Conservation (phyloP, 2,888 invertebrate genomes). For the Pollenia angustigena region DNA sequence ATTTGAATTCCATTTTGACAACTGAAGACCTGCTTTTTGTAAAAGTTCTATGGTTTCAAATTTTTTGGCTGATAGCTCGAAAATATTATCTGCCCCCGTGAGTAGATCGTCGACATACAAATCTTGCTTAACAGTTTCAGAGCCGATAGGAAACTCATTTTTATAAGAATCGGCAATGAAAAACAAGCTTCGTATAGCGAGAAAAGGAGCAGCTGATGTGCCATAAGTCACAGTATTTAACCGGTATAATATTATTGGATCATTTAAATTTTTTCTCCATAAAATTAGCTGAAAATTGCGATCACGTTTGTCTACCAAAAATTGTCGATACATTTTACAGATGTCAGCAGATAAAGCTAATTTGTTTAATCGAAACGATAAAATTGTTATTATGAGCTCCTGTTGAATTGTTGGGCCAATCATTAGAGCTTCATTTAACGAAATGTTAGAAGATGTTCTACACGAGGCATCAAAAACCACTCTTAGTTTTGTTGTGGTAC, state of each 20-base stretch:
- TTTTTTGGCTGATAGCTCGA: neutral
- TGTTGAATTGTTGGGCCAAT: constrained; percentile 68
- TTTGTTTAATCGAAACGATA: constrained; percentile 55
- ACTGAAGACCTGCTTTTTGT: constrained; percentile 16
- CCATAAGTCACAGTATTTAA: constrained; percentile 38
- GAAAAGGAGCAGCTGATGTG: constrained; percentile 53
- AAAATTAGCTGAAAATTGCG: constrained; percentile 55
- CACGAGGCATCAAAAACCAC: constrained; percentile 60
- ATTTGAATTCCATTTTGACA: constrained; percentile 47
- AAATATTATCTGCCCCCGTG: constrained; percentile 15
- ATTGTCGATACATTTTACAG: constrained; percentile 58
- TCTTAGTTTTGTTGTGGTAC: constrained; percentile 52
- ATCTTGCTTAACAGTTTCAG: constrained; percentile 6
- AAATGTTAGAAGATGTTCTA: constrained; percentile 56
- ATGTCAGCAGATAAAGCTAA: constrained; percentile 54
- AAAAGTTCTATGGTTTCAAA: constrained; percentile 6
- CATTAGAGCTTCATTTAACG: constrained; percentile 68
- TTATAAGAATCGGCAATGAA: constrained; percentile 42
- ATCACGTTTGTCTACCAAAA: constrained; percentile 40
- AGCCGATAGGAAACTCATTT: constrained; percentile 13
- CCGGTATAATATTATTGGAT: neutral
- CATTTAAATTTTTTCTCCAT: constrained; percentile 32
- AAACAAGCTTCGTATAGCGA: constrained; percentile 49
- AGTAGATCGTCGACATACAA: constrained; percentile 37
- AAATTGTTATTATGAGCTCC: constrained; percentile 54